Conservation (phyloP, 2,113 vertebrate species). For the Spizaetus ornatus region DNA sequence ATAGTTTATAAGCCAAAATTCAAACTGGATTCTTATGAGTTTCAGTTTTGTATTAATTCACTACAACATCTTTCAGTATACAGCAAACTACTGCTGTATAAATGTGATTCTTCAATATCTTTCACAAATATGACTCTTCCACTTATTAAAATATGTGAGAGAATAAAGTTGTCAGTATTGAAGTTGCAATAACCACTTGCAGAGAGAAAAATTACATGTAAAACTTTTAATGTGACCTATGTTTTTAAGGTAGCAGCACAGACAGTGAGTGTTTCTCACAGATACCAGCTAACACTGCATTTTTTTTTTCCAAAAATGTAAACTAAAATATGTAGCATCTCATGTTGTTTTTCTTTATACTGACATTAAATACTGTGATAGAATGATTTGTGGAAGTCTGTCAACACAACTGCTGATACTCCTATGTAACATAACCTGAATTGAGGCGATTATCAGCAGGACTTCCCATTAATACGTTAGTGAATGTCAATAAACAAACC, state of each 20-base stretch:
- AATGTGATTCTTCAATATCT: not conserved
- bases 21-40: not conserved
- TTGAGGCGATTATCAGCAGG: not conserved
- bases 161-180: not conserved
- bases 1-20: not conserved
- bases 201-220: not conserved
- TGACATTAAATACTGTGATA: not conserved
- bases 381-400: not conserved
- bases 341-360: not conserved
- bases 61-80: not conserved
- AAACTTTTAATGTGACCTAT: not conserved
- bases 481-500: not conserved
- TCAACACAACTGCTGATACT: not conserved
- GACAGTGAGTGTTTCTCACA: not conserved
- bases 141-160: not conserved
- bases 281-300: not conserved
- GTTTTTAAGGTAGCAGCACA: not conserved
- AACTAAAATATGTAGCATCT: not conserved
- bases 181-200: not conserved
- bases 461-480: not conserved
- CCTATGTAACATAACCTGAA: not conserved
- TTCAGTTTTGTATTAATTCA: not conserved
- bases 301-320: not conserved
- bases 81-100: not conserved
- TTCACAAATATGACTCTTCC: not conserved